phyloP scores from a whole-genome alignment of 2,797 vertebrate genomes.

The Sebastes cheni region DNA sequence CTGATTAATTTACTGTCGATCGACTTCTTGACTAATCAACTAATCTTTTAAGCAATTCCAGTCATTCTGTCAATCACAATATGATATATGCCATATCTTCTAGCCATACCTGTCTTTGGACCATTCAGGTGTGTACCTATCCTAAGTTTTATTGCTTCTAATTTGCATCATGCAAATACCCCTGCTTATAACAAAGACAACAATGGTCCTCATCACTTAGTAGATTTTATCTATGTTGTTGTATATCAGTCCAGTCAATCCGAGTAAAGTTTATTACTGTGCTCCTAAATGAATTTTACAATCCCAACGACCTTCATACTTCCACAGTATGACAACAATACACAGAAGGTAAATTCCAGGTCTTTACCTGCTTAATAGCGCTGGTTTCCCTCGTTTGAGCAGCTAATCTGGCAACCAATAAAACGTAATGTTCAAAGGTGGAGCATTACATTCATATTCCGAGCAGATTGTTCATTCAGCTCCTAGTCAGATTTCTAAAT shows the following conservation, averaged over 20 bases:
- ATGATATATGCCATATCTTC: constrained; percentile 7
- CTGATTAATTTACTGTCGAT: background rate
- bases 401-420: constrained; percentile 52
- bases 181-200: background rate
- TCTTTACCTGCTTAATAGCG: constrained; percentile 33
- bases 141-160: background rate
- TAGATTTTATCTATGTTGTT: background rate
- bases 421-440: constrained; percentile 45
- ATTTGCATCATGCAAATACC: background rate
- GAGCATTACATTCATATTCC: constrained; percentile 39
- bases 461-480: constrained; percentile 49
- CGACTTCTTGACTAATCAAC: background rate
- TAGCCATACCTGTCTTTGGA: background rate
- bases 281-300: background rate
- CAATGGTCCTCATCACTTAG: background rate
- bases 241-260: background rate
- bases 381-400: constrained; percentile 31
- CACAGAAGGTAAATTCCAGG: constrained; percentile 33
- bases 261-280: background rate
- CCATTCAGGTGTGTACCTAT: background rate
- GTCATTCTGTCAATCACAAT: constrained; percentile 12
- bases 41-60: background rate
- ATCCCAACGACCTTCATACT: constrained; percentile 29
- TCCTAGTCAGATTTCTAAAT: constrained; percentile 47
- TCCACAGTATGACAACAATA: constrained; percentile 14